Base-by-base conservation (phyloP, 2,797 vertebrate genomes). In the Falco columbarius region DNA sequence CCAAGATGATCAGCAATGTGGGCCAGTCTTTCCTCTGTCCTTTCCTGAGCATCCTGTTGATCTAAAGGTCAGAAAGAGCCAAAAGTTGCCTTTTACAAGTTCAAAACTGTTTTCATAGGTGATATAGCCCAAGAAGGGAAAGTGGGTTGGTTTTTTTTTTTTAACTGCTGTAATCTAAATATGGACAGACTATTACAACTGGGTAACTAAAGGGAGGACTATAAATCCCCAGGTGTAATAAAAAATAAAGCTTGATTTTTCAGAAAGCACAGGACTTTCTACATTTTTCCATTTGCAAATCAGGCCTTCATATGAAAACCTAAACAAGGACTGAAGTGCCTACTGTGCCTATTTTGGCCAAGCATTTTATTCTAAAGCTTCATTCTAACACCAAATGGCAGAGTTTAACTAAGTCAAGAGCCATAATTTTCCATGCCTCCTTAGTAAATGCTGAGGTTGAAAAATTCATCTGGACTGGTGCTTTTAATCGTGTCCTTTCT, bases 1-100 rank as follows among this genome's bases (percentile, higher is more conserved):
- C 99, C 99, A 94, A 99, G 98, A 82, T 99, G 99, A 98, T 99
- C 99, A 4, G 99, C 99, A 86, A 99, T 99, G 97, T 99, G 98
- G 94, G 99, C 99, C 97, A 99, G 98, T 84, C 98, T 98, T 95
- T 99, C 98, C 91, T 99, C 99, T 82, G 98, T 99, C 96, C 98
- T 98, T 93, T 99, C 99, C 90, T 97, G 98, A 97, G 99, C 99
- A 96, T 99, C 98, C 97, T 99, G 98, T 97, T 98, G 98, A 98
- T 99, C 99, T 99, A 98, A 97, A 99, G 96, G 98, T 98, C 97
- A 99, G 97, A 98, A 89, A 98, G 86, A 98, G 93, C 91, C 94
- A 92, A 61, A 92, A 87, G 87, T 98, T 97, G 95, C 95, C 95
- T 95, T 91, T 86, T 81, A 72, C 49, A 80, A 71, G 54, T 61